Percentiles rank a stretch among this genome's conserved stretches.
These are phyloP conservation scores for Idaea aversata DNA, from an alignment of 2,888 invertebrate species.

Conservation along the genomic window DNA sequence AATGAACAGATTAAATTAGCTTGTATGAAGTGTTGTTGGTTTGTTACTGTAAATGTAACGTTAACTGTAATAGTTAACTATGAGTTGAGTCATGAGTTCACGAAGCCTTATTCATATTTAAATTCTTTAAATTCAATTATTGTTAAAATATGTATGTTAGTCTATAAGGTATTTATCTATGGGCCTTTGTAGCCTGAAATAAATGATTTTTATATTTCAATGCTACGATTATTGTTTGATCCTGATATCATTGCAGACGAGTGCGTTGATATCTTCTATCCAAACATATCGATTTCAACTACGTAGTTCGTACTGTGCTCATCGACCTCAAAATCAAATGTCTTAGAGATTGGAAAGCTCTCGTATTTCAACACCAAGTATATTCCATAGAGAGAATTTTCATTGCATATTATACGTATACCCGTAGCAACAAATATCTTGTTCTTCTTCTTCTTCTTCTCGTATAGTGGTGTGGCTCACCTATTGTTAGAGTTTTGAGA, in stretches of 20 bases:
- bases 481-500: too few relatives aligned
- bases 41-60: background rate
- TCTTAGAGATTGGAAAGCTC: constrained; percentile 7
- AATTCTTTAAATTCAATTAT: too few relatives aligned
- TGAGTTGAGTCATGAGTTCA: background rate
- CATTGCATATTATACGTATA: background rate
- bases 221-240: constrained; percentile 32
- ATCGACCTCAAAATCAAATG: constrained; percentile 12
- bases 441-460: too few relatives aligned
- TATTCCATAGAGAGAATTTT: constrained; percentile 6
- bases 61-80: background rate
- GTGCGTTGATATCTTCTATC: constrained; percentile 22
- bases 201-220: too few relatives aligned
- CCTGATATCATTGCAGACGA: constrained; percentile 29
- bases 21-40: constrained; percentile 3
- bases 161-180: too few relatives aligned
- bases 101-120: constrained; percentile 37
- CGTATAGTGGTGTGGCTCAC: too few relatives aligned
- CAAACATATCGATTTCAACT: constrained; percentile 26
- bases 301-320: constrained; percentile 11
- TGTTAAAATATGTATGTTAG: too few relatives aligned
- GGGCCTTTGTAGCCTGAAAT: too few relatives aligned
- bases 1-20: constrained; percentile 3
- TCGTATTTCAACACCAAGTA: constrained; percentile 5
- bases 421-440: too few relatives aligned